phyloP scores from a whole-genome alignment of 1,140 invertebrate species.

The Pseudobourletiella spinata region DNA sequence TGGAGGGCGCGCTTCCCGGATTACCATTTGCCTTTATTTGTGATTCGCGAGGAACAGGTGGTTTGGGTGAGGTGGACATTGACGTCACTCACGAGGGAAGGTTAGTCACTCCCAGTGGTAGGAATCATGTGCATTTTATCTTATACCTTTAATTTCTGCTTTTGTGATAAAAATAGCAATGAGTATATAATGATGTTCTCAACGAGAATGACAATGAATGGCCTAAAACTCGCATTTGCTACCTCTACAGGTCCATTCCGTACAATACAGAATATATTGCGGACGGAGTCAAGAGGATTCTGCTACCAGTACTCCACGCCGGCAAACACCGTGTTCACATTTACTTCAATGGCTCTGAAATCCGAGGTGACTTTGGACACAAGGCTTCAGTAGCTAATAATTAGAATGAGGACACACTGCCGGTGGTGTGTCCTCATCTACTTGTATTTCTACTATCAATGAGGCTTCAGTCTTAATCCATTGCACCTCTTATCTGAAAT shows the following conservation, averaged over 20 bases:
- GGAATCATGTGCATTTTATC: neutral
- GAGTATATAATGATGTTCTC: no score
- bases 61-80: constrained; percentile 75
- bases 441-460: no score
- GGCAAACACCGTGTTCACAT: constrained; percentile 90
- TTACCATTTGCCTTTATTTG: constrained; percentile 71
- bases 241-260: constrained; percentile 58
- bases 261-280: constrained; percentile 73
- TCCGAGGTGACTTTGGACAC: constrained; percentile 72
- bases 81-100: constrained; percentile 64
- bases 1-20: constrained; percentile 67
- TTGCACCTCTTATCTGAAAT: no score
- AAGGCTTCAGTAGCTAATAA: constrained; percentile 15
- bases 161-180: neutral
- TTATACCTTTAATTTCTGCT: neutral
- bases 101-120: neutral
- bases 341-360: constrained; percentile 90
- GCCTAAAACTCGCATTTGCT: no score
- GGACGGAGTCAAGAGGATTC: constrained; percentile 70
- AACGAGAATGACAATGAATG: no score
- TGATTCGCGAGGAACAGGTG: constrained; percentile 73
- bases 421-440: no score
- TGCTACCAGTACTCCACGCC: constrained; percentile 76
- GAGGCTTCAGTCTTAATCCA: no score
- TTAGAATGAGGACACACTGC: no score